phyloP scores from a whole-genome alignment of 2,888 invertebrate species.

The Aquatica leii region DNA sequence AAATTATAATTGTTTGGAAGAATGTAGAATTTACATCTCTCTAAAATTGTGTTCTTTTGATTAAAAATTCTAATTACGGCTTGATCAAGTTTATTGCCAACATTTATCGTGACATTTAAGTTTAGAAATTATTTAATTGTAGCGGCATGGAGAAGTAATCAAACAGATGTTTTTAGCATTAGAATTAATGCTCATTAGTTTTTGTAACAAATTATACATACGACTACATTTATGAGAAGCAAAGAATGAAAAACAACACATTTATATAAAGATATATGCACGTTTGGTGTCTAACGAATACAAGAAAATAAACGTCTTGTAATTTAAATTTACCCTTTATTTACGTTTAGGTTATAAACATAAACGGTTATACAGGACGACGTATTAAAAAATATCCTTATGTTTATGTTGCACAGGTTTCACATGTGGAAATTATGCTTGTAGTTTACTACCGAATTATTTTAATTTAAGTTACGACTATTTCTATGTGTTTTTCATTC shows the following conservation, averaged over 20 bases:
- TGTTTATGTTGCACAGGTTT: constrained; percentile 10
- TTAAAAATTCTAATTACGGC: no score
- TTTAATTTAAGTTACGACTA: constrained; percentile 14
- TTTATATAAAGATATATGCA: constrained; percentile 17
- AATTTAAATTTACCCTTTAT: constrained; percentile 20
- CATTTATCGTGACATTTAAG: no score
- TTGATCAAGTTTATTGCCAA: no score
- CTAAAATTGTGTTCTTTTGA: no score
- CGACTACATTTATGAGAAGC: not conserved
- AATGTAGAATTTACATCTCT: no score
- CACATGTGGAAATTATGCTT: constrained; percentile 1
- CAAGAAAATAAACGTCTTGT: constrained; percentile 24
- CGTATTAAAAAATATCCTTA: constrained; percentile 17
- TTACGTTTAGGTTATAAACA: constrained; percentile 19
- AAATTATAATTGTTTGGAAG: no score
- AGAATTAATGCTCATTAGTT: no score
- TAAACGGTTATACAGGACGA: constrained; percentile 18
- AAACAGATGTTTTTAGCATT: no score
- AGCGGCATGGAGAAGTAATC: no score
- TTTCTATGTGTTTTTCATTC: constrained; percentile 9
- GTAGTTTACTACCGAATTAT: constrained; percentile 18
- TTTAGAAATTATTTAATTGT: no score
- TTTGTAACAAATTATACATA: not conserved
- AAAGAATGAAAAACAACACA: constrained; percentile 16
- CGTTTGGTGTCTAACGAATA: constrained; percentile 23